These are phyloP conservation scores for Ophion slaviceki DNA, from an alignment of 2,888 invertebrate genomes.

Conservation along the genomic window DNA sequence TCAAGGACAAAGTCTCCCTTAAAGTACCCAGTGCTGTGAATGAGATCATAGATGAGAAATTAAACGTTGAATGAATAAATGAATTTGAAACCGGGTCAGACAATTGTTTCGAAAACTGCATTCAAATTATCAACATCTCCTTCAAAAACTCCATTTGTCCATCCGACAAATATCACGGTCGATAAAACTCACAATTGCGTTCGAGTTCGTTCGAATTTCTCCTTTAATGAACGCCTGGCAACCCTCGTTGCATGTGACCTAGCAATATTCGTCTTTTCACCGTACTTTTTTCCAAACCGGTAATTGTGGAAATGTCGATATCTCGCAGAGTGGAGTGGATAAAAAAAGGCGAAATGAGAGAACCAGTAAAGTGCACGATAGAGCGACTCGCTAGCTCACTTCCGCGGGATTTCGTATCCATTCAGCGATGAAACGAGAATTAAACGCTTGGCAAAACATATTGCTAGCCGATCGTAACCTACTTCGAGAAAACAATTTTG, in stretches of 20 bases:
- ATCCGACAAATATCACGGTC: background rate
- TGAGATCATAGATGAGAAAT: background rate
- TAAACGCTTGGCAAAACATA: conserved; percentile 4
- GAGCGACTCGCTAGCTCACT: conserved; percentile 29
- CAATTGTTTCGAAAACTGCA: background rate
- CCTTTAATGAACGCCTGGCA: conserved; percentile 37
- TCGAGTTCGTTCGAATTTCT: conserved; percentile 13
- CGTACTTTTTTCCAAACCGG: conserved; percentile 23
- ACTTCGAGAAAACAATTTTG: background rate
- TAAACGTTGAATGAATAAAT: background rate
- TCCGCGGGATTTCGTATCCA: conserved; percentile 33
- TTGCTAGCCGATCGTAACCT: background rate
- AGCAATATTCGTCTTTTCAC: conserved; percentile 23
- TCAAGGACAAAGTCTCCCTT: too few species aligned
- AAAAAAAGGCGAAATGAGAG: conserved; percentile 16
- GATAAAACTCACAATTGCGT: background rate
- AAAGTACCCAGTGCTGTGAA: too few species aligned
- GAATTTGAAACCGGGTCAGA: background rate
- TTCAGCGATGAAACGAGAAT: conserved; percentile 12
- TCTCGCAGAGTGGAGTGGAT: conserved; percentile 26
- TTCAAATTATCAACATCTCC: too few species aligned
- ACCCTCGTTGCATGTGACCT: conserved; percentile 39
- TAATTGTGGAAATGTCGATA: conserved; percentile 60
- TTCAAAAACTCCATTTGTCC: background rate
- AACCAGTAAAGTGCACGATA: background rate